Evolutionary conservation across 2,797 vertebrate genomes (phyloP).

Genomic region (Chelonia mydas): DNA sequence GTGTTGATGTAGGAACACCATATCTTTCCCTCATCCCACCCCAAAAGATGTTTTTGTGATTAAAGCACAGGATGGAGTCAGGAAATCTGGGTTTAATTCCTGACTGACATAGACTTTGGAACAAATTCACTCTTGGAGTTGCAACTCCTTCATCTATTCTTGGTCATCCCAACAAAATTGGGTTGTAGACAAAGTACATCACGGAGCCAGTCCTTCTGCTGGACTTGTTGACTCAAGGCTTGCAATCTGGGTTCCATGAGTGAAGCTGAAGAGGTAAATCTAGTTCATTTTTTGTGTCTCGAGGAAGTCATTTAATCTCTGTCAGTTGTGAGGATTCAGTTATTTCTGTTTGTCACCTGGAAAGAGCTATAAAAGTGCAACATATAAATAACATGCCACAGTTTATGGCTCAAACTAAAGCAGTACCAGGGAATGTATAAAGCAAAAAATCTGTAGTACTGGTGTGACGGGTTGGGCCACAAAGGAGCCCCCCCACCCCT

Average conservation of each 20-base stretch:
- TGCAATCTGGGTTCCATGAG: background rate
- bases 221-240: background rate
- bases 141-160: background rate
- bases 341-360: background rate
- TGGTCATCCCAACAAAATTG: background rate
- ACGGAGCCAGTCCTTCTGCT: background rate
- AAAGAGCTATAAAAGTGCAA: background rate
- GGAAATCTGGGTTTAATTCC: background rate
- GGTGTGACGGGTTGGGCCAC: too few relatives aligned
- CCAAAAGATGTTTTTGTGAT: background rate
- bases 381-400: background rate
- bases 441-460: background rate
- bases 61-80: background rate
- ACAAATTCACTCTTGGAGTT: background rate
- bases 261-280: background rate
- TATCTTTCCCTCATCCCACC: background rate
- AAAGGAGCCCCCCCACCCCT: too few relatives aligned
- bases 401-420: background rate
- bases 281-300: background rate
- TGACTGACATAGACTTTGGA: background rate
- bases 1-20: background rate
- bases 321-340: background rate
- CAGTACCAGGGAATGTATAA: background rate
- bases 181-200: background rate
- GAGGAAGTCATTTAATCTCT: background rate